Base-by-base conservation (phyloP, 2,888 invertebrate genomes). In the Iselma pallidipennis region DNA sequence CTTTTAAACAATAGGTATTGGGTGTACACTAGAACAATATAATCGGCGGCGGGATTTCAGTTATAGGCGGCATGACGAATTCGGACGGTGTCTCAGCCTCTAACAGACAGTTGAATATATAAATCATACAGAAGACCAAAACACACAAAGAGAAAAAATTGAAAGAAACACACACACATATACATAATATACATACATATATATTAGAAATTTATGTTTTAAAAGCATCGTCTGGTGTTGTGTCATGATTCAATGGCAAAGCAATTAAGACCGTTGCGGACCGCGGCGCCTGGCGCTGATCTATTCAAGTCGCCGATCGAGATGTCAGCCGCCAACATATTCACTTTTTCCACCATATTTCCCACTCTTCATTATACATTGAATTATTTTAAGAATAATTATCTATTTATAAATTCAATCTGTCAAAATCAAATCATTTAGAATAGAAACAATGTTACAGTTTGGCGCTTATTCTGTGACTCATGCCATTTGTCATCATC, bases 401-500 rank as follows among this genome's bases (percentile, higher is more conserved):
- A 6, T 37, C 16, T 37, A 37, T 37, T 37, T 37, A 16, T 37
- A 37, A 37, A 16, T 9, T 37, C n/a, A n/a, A n/a, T n/a, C n/a
- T n/a, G n/a, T n/a, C n/a, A n/a, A n/a, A n/a, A n/a, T n/a, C n/a
- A n/a, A n/a, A n/a, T n/a, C n/a, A n/a, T n/a, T n/a, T n/a, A n/a
- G n/a, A n/a, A n/a, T n/a, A n/a, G n/a, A n/a, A 26, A 50, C 28
- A 16, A 14, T 50, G 50, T 28, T 50, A 29, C 50, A 29, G 26
- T 29, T 16, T 29, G 49, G 23, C 21, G 23, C 23, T 12, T 21
- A 23, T 26, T 14, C 42, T 29, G 50, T 50, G 50, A 50, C n/a
- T 50, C 50, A 50, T 14, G 16, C 25, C 50, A 25, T 50, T 50
- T 50, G 50, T 50, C 50, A 50, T 50, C 50, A 37, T 37, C 42